Percentiles rank a stretch among this genome's conserved stretches.
These are phyloP conservation scores for Clytia hemisphaerica DNA, from an alignment of 30 jellyfish, hydroid and myxozoan genomes.

Conservation along the genomic window DNA sequence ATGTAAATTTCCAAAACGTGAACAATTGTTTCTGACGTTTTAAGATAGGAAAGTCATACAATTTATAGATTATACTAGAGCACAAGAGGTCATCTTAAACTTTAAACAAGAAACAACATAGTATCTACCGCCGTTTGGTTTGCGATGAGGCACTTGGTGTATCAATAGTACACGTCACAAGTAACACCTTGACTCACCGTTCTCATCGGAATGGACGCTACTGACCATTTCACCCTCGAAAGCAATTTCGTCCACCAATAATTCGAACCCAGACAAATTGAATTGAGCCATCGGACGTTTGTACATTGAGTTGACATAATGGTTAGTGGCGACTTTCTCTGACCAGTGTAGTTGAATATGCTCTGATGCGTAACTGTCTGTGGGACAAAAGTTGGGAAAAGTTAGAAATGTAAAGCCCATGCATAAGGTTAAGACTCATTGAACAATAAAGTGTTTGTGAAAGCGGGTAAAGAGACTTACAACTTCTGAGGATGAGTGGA, in stretches of 20 bases:
- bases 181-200: not conserved
- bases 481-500: conserved; percentile 54
- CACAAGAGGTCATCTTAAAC: no score
- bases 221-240: not conserved
- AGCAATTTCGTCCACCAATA: not conserved
- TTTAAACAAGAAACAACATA: no score
- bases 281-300: conserved; percentile 61
- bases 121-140: no score
- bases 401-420: no score
- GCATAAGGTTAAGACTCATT: no score
- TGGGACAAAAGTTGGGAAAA: not conserved
- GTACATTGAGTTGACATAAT: not conserved
- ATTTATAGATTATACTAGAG: no score
- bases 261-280: not conserved
- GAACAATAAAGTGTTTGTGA: no score
- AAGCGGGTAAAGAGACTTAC: no score
- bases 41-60: no score
- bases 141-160: not conserved
- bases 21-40: no score
- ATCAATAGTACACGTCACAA: not conserved
- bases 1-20: no score
- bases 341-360: conserved; percentile 51
- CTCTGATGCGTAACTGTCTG: conserved; percentile 52
- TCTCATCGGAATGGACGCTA: no score
- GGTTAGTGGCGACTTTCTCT: conserved; percentile 3